A percentile compares a stretch with the other conserved stretches of the same genome.
Conservation (phyloP, 2,113 vertebrate species). For the Coryphaenoides rupestris region DNA sequence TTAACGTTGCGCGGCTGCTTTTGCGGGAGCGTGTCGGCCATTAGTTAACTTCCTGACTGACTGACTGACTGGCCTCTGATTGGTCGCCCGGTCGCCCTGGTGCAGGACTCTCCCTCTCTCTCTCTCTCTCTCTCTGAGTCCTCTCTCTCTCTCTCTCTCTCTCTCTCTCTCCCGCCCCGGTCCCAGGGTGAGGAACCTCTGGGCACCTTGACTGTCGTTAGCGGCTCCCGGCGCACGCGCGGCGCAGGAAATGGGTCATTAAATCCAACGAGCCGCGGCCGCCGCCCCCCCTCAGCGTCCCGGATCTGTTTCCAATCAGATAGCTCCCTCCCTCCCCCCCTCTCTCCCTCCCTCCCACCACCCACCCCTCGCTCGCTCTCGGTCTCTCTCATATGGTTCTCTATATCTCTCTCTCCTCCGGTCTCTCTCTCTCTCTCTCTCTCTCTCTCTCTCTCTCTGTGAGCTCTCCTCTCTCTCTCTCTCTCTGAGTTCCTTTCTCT, state of each 20-base stretch:
- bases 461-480: too few species aligned
- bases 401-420: too few species aligned
- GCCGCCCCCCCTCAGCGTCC: constrained; percentile 69
- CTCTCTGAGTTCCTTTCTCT: too few species aligned
- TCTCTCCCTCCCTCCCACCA: constrained; percentile 43
- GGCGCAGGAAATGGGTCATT: constrained; percentile 79
- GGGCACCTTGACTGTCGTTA: constrained; percentile 78
- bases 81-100: constrained; percentile 52
- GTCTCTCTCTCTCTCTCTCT: too few species aligned
- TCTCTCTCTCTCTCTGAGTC: neutral
- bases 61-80: constrained; percentile 57
- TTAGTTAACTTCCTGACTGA: constrained; percentile 61
- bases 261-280: constrained; percentile 75
- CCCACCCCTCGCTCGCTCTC: too few species aligned
- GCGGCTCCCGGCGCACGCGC: constrained; percentile 76
- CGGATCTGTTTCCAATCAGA: constrained; percentile 79
- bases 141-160: neutral
- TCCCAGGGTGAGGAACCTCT: constrained; percentile 67
- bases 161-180: constrained; percentile 2
- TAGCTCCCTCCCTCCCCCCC: constrained; percentile 55
- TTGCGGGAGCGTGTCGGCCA: constrained; percentile 34
- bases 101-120: constrained; percentile 43
- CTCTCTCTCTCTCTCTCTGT: too few species aligned
- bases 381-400: too few species aligned
- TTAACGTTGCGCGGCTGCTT: constrained; percentile 38